Conservation (phyloP, 2,888 invertebrate genomes). For the Tanaodytes sp. region DNA sequence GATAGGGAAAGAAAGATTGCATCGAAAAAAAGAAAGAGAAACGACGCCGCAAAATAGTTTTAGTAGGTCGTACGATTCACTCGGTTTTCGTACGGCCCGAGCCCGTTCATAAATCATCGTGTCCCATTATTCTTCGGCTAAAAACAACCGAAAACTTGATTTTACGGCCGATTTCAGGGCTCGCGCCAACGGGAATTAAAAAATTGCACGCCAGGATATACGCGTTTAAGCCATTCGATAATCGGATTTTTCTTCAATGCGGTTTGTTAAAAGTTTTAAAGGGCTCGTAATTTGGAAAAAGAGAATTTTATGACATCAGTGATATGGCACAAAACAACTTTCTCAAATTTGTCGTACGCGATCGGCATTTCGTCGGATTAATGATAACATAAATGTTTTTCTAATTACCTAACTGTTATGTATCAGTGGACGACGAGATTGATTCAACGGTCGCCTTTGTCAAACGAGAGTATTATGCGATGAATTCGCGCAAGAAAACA, state of each 20-base stretch:
- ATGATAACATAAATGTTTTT: slow-evolving; percentile 12
- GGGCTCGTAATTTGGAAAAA: no score
- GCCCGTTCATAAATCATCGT: slow-evolving; percentile 31
- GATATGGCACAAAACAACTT: no score
- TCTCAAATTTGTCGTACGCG: no score
- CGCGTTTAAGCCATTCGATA: slow-evolving; percentile 44
- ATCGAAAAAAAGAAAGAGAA: no score
- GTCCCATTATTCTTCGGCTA: slow-evolving; percentile 43
- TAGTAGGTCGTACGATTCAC: slow-evolving; percentile 52
- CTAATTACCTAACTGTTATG: slow-evolving; percentile 8
- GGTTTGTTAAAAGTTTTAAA: no score
- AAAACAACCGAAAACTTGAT: slow-evolving; percentile 42
- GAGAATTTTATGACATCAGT: no score
- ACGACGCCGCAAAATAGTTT: slow-evolving; percentile 36
- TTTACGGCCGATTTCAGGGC: slow-evolving; percentile 31
- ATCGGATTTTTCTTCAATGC: no score
- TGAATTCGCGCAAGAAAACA: slow-evolving; percentile 22
- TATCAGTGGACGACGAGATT: slow-evolving; percentile 14
- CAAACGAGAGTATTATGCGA: slow-evolving; percentile 28
- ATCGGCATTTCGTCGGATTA: slow-evolving; percentile 36
- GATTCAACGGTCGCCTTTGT: slow-evolving; percentile 24
- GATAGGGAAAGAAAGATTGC: no score
- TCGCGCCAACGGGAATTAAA: no score
- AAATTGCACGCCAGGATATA: no score
- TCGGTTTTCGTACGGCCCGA: slow-evolving; percentile 27